Conservation (phyloP, 1,140 invertebrate species). For the Episyrphus balteatus region DNA sequence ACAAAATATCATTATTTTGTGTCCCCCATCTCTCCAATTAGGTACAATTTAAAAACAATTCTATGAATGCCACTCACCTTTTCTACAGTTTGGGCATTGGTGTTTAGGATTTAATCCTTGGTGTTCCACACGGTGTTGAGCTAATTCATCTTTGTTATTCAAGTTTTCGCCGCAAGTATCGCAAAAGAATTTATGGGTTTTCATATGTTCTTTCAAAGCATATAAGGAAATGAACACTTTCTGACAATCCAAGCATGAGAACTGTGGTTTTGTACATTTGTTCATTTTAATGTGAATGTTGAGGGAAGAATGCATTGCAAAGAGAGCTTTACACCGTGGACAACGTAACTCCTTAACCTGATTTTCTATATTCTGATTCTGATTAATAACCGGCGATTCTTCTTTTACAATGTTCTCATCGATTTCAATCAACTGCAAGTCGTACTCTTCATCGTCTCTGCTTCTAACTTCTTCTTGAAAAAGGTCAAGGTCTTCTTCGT, state of each 20-base stretch:
- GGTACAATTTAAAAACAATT: too few species aligned
- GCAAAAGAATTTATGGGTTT: slow-evolving; percentile 19
- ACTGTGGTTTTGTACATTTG: slow-evolving; percentile 24
- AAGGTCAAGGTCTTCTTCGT: too few species aligned
- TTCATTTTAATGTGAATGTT: slow-evolving; percentile 11
- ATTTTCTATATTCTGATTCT: too few species aligned
- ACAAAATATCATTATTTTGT: too few species aligned
- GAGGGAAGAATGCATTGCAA: slow-evolving; percentile 19
- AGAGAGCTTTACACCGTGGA: slow-evolving; percentile 13
- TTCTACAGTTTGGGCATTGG: slow-evolving; percentile 46
- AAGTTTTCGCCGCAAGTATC: slow-evolving; percentile 30
- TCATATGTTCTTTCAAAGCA: slow-evolving; percentile 36
- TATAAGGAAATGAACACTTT: slow-evolving; percentile 40
- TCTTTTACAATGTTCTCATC: too few species aligned
- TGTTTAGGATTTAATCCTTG: slow-evolving; percentile 45
- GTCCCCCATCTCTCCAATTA: too few species aligned
- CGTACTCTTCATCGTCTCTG: too few species aligned
- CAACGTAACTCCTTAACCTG: not conserved
- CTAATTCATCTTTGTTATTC: slow-evolving; percentile 32
- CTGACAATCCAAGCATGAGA: slow-evolving; percentile 24
- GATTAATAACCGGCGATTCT: too few species aligned
- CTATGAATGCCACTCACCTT: slow-evolving; percentile 28
- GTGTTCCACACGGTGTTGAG: slow-evolving; percentile 34
- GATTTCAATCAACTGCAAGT: too few species aligned
- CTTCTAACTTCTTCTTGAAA: too few species aligned